These are phyloP conservation scores for Dinomys branickii DNA, from an alignment of 2,113 vertebrate genomes.

Conservation along the genomic window DNA sequence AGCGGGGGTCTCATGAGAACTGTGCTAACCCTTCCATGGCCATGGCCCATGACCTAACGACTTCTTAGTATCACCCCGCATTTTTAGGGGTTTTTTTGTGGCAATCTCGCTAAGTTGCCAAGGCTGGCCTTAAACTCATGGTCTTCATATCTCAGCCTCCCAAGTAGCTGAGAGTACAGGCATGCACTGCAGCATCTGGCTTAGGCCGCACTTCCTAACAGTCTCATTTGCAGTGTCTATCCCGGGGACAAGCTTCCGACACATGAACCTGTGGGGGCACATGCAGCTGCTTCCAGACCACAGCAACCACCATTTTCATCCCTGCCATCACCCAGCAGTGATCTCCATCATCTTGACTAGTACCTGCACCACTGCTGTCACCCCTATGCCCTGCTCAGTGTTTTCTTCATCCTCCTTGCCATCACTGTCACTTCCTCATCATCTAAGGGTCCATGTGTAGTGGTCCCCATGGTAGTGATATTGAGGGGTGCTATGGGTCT, in stretches of 20 bases:
- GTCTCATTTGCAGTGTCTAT: not conserved
- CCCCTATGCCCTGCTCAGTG: too few relatives aligned
- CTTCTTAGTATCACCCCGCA: not conserved
- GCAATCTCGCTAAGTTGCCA: not conserved
- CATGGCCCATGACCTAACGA: not conserved
- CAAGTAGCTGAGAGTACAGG: not conserved
- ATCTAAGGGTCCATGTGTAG: not conserved
- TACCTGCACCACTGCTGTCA: not conserved
- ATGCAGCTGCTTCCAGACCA: not conserved
- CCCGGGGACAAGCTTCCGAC: not conserved
- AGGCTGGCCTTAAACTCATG: not conserved
- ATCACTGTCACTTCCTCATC: rapidly evolving
- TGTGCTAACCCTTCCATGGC: not conserved
- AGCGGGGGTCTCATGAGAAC: not conserved
- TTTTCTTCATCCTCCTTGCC: too few relatives aligned
- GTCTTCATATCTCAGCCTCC: not conserved
- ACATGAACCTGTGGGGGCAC: not conserved
- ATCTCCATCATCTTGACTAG: not conserved
- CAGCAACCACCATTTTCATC: not conserved
- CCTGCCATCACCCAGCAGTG: not conserved
- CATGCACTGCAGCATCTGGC: not conserved
- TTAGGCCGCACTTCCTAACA: not conserved
- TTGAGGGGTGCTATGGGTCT: not conserved
- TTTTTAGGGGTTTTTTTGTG: not conserved
- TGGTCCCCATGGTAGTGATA: not conserved